Evolutionary conservation across 2,888 invertebrate species (phyloP).

Genomic region (Apocheima hispidaria): DNA sequence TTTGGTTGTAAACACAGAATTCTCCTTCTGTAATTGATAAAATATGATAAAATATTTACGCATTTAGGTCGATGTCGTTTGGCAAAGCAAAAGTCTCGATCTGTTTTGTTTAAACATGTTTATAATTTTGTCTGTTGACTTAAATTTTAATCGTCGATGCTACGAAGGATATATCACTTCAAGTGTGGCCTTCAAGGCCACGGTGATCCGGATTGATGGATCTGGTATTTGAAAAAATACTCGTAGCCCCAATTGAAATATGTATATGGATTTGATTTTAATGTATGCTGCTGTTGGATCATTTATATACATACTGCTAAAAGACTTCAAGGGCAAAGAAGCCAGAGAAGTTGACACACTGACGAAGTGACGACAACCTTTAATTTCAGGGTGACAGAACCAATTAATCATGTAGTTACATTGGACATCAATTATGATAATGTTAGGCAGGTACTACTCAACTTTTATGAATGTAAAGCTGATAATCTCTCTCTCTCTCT

Average conservation of each 20-base stretch:
- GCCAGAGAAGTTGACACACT: constrained; percentile 20
- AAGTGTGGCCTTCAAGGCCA: constrained; percentile 1
- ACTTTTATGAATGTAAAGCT: too few relatives aligned
- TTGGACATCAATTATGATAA: background rate
- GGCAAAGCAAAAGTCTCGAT: constrained; percentile 30
- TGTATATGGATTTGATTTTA: background rate
- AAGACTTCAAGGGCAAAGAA: constrained; percentile 26
- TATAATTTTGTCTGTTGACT: background rate
- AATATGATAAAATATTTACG: constrained; percentile 34
- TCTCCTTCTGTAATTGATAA: too few relatives aligned
- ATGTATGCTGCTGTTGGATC: background rate
- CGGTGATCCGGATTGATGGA: too few relatives aligned
- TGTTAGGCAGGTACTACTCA: background rate
- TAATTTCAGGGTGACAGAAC: constrained; percentile 18
- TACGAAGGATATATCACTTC: background rate
- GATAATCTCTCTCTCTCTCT: too few relatives aligned
- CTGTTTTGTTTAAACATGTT: constrained; percentile 6
- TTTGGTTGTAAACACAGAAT: constrained; percentile 18
- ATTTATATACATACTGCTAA: background rate
- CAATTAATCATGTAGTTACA: constrained; percentile 14
- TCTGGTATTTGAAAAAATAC: too few relatives aligned
- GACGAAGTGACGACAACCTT: constrained; percentile 14
- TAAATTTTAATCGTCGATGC: background rate
- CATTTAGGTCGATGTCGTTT: constrained; percentile 28
- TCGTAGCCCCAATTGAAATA: background rate